These are phyloP conservation scores for Stenodema calcarata DNA, from an alignment of 2,888 invertebrate genomes.

Conservation along the genomic window DNA sequence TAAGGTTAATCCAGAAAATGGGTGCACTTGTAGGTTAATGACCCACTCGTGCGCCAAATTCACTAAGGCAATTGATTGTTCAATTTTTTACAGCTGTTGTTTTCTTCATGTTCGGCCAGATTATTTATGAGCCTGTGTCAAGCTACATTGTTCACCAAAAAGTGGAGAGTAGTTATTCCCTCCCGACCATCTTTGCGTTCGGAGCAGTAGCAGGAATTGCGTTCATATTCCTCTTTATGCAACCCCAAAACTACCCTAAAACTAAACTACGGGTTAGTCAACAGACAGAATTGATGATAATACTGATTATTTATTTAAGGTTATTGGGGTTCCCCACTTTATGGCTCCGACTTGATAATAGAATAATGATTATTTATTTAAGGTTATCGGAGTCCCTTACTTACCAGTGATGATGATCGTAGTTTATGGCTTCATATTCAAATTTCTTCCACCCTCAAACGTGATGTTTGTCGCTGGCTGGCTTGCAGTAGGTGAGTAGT, in stretches of 20 bases:
- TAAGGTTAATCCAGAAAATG: no score
- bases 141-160: not conserved
- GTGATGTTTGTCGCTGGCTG: not conserved
- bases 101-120: slow-evolving; percentile 20
- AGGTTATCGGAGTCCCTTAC: not conserved
- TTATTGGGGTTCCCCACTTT: not conserved
- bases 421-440: slow-evolving; percentile 1
- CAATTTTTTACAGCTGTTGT: not conserved
- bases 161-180: not conserved
- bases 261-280: slow-evolving; percentile 4
- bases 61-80: not conserved
- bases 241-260: slow-evolving; percentile 22
- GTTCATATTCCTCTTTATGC: not conserved
- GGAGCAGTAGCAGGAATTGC: not conserved
- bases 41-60: no score
- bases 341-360: no score
- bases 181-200: not conserved
- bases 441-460: not conserved
- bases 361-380: not conserved
- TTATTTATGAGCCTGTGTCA: not conserved
- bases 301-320: not conserved
- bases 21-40: no score
- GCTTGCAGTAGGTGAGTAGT: not conserved
- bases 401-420: not conserved
- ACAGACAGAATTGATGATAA: no score